phyloP scores from a whole-genome alignment of 1,140 invertebrate species.

The Trichogramma pretiosum region DNA sequence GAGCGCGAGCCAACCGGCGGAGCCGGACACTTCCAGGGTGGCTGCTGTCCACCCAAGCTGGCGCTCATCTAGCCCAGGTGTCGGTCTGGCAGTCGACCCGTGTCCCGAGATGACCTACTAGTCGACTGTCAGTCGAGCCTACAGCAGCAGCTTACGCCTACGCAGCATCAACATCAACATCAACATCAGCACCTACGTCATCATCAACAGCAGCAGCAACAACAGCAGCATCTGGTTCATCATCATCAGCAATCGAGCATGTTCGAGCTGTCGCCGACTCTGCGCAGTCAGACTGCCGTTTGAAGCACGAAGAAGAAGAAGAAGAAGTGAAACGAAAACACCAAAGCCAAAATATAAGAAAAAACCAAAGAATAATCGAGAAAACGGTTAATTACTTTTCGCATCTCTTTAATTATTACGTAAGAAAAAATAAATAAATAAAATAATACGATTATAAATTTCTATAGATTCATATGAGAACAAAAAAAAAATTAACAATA shows the following conservation, averaged over 20 bases:
- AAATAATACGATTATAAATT: too few species aligned
- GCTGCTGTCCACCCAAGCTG: constrained; percentile 45
- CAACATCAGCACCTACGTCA: constrained; percentile 17
- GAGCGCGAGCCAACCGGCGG: constrained; percentile 43
- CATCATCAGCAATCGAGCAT: too few species aligned
- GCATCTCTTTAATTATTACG: too few species aligned
- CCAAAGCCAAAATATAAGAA: too few species aligned
- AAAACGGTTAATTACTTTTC: too few species aligned
- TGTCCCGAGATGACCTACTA: constrained; percentile 33
- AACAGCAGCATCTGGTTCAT: constrained; percentile 7
- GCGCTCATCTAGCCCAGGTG: constrained; percentile 47
- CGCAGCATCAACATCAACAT: constrained; percentile 17
- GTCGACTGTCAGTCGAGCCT: constrained; percentile 30
- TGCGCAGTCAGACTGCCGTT: constrained; percentile 9
- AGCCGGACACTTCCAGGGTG: constrained; percentile 40
- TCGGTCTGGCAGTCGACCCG: constrained; percentile 40
- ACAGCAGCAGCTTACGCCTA: constrained; percentile 14
- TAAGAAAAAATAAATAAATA: too few species aligned
- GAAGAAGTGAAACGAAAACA: too few species aligned
- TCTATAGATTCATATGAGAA: too few species aligned
- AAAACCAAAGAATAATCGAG: too few species aligned
- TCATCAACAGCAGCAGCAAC: constrained; percentile 4
- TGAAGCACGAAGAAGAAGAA: constrained; percentile 14
- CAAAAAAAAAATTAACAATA: too few species aligned
- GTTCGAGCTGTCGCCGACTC: constrained; percentile 15